phyloP scores from a whole-genome alignment of 2,113 vertebrate species.

The Glareola pratincola region DNA sequence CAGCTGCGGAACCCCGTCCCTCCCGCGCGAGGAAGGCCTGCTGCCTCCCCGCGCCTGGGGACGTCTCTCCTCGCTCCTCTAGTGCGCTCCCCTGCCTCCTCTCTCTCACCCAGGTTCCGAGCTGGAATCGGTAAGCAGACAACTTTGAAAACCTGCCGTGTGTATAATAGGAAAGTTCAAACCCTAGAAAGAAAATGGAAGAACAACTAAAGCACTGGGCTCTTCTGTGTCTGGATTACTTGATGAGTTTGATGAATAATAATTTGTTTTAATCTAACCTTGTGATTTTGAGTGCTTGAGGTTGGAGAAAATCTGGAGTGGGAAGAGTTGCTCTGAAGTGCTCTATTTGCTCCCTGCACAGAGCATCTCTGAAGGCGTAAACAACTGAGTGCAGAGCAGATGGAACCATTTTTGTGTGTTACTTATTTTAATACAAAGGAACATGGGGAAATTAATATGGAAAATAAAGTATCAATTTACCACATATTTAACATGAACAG shows the following conservation, averaged over 20 bases:
- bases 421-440: constrained; percentile 25
- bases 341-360: neutral
- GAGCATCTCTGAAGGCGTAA: neutral
- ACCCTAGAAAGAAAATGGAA: neutral
- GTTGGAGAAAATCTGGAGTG: neutral
- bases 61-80: too few species aligned
- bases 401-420: neutral
- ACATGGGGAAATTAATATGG: neutral
- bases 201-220: neutral
- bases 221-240: neutral
- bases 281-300: neutral
- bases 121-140: neutral
- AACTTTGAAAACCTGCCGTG: neutral
- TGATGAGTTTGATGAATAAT: neutral
- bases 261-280: neutral
- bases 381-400: neutral
- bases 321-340: neutral
- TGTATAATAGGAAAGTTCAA: neutral
- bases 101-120: neutral
- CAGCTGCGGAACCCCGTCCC: too few species aligned
- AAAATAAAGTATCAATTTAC: neutral
- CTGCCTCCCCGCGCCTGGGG: too few species aligned
- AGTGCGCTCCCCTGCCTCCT: neutral
- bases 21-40: too few species aligned
- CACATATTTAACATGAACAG: neutral